phyloP scores from a whole-genome alignment of 1,140 invertebrate species.

The Ephestia elutella region DNA sequence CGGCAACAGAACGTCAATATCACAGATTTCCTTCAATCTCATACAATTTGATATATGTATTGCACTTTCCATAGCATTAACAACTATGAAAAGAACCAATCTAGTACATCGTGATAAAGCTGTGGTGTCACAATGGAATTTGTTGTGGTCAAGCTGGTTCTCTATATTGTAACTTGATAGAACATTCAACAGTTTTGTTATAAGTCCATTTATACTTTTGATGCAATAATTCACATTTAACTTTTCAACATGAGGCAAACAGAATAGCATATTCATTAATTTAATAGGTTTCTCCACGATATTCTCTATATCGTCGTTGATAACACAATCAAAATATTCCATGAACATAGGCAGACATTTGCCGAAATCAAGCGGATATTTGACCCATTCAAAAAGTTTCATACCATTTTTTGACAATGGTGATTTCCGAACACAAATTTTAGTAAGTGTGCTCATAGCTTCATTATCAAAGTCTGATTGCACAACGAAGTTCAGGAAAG shows the following conservation, averaged over 20 bases:
- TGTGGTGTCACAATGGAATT: conserved; percentile 47
- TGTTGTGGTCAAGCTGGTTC: conserved; percentile 37
- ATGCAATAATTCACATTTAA: conserved; percentile 54
- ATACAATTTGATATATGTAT: conserved; percentile 73
- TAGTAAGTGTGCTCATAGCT: conserved; percentile 78
- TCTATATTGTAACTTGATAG: conserved; percentile 48
- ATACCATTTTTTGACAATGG: conserved; percentile 77
- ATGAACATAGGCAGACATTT: conserved; percentile 50
- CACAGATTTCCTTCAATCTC: conserved; percentile 64
- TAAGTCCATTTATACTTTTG: conserved; percentile 38
- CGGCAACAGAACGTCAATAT: conserved; percentile 49
- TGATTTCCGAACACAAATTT: conserved; percentile 80
- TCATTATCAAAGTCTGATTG: conserved; percentile 70
- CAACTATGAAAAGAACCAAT: conserved; percentile 72
- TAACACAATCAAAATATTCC: conserved; percentile 45
- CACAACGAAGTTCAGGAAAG: conserved; percentile 78
- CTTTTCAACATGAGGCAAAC: conserved; percentile 77
- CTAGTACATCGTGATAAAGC: conserved; percentile 43
- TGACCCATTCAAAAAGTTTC: conserved; percentile 77
- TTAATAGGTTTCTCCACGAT: conserved; percentile 62
- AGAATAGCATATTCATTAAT: conserved; percentile 75
- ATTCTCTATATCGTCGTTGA: conserved; percentile 48
- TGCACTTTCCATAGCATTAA: conserved; percentile 74
- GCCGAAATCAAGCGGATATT: conserved; percentile 79
- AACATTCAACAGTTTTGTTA: conserved; percentile 45